phyloP scores from a whole-genome alignment of 2,113 vertebrate genomes.

The Pontoporia blainvillei region DNA sequence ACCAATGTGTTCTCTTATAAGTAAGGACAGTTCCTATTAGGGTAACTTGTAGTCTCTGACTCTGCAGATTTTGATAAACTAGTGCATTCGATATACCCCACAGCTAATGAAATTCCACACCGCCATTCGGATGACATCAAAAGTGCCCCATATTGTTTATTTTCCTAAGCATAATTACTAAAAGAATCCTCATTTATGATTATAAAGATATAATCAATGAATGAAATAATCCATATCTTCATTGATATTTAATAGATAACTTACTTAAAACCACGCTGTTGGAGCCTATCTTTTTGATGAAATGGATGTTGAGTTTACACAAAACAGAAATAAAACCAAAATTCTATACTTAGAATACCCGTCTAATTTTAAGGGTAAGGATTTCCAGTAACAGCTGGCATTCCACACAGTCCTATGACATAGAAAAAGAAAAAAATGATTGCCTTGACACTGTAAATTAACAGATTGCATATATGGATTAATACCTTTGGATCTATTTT shows the following conservation, averaged over 20 bases:
- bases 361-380: constrained; percentile 77
- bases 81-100: constrained; percentile 51
- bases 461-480: constrained; percentile 69
- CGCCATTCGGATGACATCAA: constrained; percentile 56
- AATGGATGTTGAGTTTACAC: constrained; percentile 75
- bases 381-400: constrained; percentile 80
- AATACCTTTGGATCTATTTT: constrained; percentile 65
- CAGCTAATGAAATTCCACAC: constrained; percentile 67
- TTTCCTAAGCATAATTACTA: constrained; percentile 68
- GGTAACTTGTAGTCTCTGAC: not conserved
- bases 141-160: constrained; percentile 65
- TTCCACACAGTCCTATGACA: constrained; percentile 71
- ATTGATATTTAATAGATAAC: constrained; percentile 79
- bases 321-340: constrained; percentile 74
- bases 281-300: constrained; percentile 61
- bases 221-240: constrained; percentile 47
- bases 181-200: constrained; percentile 43
- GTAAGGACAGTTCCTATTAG: not conserved
- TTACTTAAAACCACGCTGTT: constrained; percentile 68
- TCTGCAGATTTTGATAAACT: constrained; percentile 70
- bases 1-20: constrained; percentile 46
- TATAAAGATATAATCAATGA: no score
- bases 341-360: constrained; percentile 71
- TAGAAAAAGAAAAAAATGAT: constrained; percentile 38
- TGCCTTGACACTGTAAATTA: constrained; percentile 70